These are phyloP conservation scores for Festucalex cinctus DNA, from an alignment of 2,113 vertebrate genomes.

Conservation along the genomic window DNA sequence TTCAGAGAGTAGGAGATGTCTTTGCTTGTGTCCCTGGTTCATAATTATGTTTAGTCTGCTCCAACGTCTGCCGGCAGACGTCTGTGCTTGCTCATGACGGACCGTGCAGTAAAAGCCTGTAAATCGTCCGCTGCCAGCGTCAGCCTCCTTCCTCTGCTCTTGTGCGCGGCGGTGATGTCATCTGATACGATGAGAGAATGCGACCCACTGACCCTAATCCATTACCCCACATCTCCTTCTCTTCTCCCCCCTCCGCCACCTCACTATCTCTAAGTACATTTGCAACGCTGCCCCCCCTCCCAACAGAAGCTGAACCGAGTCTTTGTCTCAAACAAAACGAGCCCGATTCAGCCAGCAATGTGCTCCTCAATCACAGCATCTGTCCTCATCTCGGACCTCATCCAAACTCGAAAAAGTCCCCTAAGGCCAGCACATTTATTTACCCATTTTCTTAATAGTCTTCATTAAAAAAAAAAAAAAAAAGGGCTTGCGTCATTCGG, in stretches of 20 bases:
- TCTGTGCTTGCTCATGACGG: conserved; percentile 11
- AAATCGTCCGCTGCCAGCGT: conserved; percentile 49
- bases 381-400: conserved; percentile 48
- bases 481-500: conserved; percentile 24
- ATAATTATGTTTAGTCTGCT: conserved; percentile 58
- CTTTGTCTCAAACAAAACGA: conserved; percentile 64
- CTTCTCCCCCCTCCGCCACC: neutral
- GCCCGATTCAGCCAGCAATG: conserved; percentile 32
- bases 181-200: conserved; percentile 69
- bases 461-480: too few relatives aligned
- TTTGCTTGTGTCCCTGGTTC: conserved; percentile 43
- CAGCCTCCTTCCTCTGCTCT: conserved; percentile 12
- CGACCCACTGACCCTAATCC: conserved; percentile 69
- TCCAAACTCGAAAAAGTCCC: conserved; percentile 40
- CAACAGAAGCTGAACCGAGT: conserved; percentile 52
- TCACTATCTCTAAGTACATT: conserved; percentile 55
- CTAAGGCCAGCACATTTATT: conserved; percentile 10
- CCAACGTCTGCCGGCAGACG: conserved; percentile 19
- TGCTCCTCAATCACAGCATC: conserved; percentile 56
- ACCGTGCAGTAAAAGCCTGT: conserved; percentile 49
- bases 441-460: conserved; percentile 13
- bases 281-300: conserved; percentile 47
- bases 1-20: conserved; percentile 25
- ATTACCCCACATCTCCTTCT: conserved; percentile 42
- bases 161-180: conserved; percentile 65